Conservation (phyloP, 2,113 vertebrate genomes). For the Daphoenositta chrysoptera region DNA sequence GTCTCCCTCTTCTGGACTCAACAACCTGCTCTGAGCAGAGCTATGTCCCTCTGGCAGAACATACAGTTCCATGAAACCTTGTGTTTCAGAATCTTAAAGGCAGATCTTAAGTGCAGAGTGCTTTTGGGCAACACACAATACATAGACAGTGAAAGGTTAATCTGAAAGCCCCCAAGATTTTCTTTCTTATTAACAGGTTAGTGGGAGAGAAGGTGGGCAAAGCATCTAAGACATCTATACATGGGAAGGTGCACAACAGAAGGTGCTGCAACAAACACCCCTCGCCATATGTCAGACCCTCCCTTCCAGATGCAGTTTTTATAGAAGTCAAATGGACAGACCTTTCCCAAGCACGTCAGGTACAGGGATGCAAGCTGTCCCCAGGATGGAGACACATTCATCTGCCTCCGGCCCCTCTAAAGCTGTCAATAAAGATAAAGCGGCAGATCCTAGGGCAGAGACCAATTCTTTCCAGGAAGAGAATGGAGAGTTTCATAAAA, state of each 20-base stretch:
- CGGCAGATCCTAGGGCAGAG: background rate
- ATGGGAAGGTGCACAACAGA: background rate
- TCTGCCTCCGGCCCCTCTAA: background rate
- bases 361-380: background rate
- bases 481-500: background rate
- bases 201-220: background rate
- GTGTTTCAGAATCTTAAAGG: background rate
- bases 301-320: background rate
- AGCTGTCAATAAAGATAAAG: background rate
- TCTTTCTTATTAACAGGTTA: background rate
- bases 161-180: background rate
- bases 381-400: background rate
- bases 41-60: background rate
- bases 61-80: background rate
- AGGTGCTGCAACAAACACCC: rapidly evolving
- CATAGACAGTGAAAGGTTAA: background rate
- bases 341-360: background rate
- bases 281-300: background rate
- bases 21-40: background rate
- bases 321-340: background rate
- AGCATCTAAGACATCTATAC: background rate
- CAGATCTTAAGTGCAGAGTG: background rate
- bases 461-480: background rate
- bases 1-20: background rate
- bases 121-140: background rate